A percentile compares a stretch with the other conserved stretches of the same genome.
Conservation (phyloP, 1,140 invertebrate species). For the Ruditapes philippinarum region DNA sequence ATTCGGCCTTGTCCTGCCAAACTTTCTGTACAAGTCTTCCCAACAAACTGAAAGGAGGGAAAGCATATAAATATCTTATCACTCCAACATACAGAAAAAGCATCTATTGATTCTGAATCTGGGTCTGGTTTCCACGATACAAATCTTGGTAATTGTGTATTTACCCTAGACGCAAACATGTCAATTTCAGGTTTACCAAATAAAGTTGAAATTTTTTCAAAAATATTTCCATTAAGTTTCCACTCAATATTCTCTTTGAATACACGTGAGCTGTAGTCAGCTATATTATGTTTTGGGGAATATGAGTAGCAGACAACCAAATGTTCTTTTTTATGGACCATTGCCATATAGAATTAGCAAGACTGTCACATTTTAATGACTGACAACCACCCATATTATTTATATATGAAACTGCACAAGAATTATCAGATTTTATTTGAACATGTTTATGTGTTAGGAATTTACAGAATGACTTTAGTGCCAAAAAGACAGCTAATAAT, state of each 20-base stretch:
- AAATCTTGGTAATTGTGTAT: constrained; percentile 59
- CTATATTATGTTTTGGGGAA: neutral
- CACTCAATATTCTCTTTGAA: constrained; percentile 31
- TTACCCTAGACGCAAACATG: constrained; percentile 67
- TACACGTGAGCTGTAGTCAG: constrained; percentile 4
- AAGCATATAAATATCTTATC: constrained; percentile 49
- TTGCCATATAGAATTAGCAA: constrained; percentile 19
- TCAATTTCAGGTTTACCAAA: constrained; percentile 52
- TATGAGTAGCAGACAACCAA: constrained; percentile 13
- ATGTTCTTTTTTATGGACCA: constrained; percentile 7
- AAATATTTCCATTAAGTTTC: neutral
- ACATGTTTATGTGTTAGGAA: neutral
- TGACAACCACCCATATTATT: constrained; percentile 14
- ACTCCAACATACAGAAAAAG: constrained; percentile 63
- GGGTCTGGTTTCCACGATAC: constrained; percentile 68
- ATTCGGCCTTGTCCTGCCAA: neutral
- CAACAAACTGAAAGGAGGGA: constrained; percentile 64
- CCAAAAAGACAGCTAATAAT: neutral
- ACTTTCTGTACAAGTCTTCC: neutral
- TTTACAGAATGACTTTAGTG: neutral
- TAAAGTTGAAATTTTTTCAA: neutral
- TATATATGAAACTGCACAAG: neutral
- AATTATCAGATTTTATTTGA: constrained; percentile 1
- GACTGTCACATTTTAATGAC: neutral
- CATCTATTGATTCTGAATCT: constrained; percentile 49